phyloP scores from a whole-genome alignment of 2,888 invertebrate species.

The Syrphus vitripennis region DNA sequence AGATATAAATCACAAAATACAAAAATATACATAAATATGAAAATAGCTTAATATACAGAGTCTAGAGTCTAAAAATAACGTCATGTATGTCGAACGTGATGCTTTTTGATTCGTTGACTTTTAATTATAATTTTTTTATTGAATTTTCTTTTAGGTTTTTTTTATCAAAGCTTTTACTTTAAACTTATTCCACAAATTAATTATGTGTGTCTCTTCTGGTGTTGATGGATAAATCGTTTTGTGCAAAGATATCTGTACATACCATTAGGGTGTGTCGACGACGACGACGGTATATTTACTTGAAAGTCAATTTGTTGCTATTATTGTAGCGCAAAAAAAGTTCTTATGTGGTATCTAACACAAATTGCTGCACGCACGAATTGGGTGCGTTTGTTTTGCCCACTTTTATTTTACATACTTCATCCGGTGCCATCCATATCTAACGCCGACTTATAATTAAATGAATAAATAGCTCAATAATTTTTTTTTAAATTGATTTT shows the following conservation, averaged over 20 bases:
- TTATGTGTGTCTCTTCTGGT: constrained; percentile 3
- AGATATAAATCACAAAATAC: not conserved
- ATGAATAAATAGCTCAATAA: not conserved
- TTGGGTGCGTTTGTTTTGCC: not conserved
- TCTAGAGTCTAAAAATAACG: not conserved
- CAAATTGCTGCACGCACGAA: constrained; percentile 26
- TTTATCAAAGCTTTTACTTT: not conserved
- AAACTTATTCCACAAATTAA: constrained; percentile 41
- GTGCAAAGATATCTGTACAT: constrained; percentile 30
- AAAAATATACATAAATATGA: too few relatives aligned
- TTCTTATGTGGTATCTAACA: constrained; percentile 40
- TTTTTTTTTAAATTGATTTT: not conserved
- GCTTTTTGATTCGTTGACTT: constrained; percentile 7
- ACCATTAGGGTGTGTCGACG: constrained; percentile 25
- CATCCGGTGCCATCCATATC: constrained; percentile 55
- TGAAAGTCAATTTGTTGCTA: constrained; percentile 40
- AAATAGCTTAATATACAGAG: too few relatives aligned
- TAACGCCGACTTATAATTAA: constrained; percentile 12
- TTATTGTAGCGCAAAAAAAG: constrained; percentile 26
- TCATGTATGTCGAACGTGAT: not conserved
- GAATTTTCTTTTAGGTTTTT: not conserved
- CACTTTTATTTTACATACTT: not conserved
- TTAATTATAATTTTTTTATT: not conserved
- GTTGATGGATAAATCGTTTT: not conserved
- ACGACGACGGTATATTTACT: too few relatives aligned